A percentile compares a stretch with the other conserved stretches of the same genome.
These are phyloP conservation scores for Trematocara marginatum DNA, from an alignment of 2,113 vertebrate species.

Conservation along the genomic window DNA sequence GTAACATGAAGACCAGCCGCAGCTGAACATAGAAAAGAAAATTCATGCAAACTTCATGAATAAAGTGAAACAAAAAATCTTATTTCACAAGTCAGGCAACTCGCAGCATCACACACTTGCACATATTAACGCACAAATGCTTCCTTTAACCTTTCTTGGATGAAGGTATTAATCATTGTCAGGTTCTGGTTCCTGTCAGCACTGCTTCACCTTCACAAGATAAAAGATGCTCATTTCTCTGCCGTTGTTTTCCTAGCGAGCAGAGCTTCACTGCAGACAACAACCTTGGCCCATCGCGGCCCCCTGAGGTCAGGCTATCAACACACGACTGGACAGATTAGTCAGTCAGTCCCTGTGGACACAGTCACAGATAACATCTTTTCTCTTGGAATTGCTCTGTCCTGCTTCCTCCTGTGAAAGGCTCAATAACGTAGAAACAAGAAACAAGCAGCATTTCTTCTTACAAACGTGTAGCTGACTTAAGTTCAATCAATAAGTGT, in stretches of 20 bases:
- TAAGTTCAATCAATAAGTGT: conserved; percentile 53
- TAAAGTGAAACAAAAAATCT: not conserved
- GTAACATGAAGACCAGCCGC: not conserved
- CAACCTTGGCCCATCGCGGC: not conserved
- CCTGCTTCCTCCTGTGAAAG: not conserved
- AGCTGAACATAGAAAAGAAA: not conserved
- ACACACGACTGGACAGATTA: not conserved
- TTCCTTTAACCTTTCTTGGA: not conserved
- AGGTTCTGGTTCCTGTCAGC: not conserved
- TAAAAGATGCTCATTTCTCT: not conserved
- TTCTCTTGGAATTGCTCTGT: not conserved
- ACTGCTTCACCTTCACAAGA: not conserved
- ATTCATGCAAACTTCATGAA: not conserved
- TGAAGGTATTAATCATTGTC: not conserved
- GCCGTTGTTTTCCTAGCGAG: not conserved
- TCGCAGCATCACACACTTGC: fast-evolving
- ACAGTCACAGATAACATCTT: not conserved
- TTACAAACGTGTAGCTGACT: not conserved
- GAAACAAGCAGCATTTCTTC: conserved; percentile 31
- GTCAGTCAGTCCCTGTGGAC: not conserved
- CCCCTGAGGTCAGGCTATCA: not conserved
- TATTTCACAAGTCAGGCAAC: not conserved
- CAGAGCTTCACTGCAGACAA: not conserved
- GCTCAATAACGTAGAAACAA: not conserved
- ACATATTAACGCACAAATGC: not conserved